These are phyloP conservation scores for Zaprionus taronus DNA, from an alignment of 1,140 invertebrate genomes.

Conservation along the genomic window DNA sequence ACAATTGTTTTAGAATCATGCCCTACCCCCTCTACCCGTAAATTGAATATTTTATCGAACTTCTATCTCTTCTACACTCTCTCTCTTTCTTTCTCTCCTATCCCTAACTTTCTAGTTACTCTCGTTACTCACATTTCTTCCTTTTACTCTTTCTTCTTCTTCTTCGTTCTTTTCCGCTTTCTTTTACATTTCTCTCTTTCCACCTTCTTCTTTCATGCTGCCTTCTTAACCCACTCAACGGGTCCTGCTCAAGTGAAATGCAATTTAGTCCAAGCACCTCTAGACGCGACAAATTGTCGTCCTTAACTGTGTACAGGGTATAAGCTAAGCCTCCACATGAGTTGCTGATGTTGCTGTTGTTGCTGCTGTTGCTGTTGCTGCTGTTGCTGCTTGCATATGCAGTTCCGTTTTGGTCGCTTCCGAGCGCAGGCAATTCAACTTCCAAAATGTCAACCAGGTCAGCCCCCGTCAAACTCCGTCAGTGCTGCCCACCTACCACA, in stretches of 20 bases:
- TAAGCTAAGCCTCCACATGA: background rate
- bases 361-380: conserved; percentile 1
- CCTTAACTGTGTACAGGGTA: conserved; percentile 14
- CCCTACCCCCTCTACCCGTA: too few relatives aligned
- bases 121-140: background rate
- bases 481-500: background rate
- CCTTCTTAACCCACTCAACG: background rate
- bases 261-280: conserved; percentile 77
- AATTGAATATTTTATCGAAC: too few relatives aligned
- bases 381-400: conserved; percentile 68
- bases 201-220: background rate
- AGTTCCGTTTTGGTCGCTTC: conserved; percentile 68
- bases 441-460: conserved; percentile 60
- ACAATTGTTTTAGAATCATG: too few relatives aligned
- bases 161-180: background rate
- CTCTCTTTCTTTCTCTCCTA: too few relatives aligned
- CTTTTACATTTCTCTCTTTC: background rate
- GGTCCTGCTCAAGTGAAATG: conserved; percentile 61
- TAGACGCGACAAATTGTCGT: conserved; percentile 77
- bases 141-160: background rate
- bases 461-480: conserved; percentile 1
- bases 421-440: conserved; percentile 30
- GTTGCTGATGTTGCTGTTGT: background rate
- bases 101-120: too few relatives aligned
- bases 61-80: too few relatives aligned